Evolutionary conservation across 2,113 vertebrate genomes (phyloP), one percentile per base, ranked within the genome.

Genomic region (Peromyscus maniculatus): DNA sequence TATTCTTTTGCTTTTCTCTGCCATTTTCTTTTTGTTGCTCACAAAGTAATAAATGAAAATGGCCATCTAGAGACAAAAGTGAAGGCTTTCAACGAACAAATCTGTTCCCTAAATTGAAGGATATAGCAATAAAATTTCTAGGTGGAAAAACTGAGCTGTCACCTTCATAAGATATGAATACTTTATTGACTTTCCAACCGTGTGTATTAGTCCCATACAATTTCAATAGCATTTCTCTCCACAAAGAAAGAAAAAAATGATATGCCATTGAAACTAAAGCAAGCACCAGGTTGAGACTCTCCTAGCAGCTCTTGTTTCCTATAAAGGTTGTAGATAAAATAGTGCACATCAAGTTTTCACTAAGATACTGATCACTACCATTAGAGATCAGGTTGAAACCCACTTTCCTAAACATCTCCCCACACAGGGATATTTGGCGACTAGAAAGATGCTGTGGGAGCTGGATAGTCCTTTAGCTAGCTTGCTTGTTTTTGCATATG

Each of bases 21-120:
- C 21, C 22, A 71, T 77, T 93, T 95, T 77, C 52, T 94, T 94
- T 55, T 71, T 49, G 26, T 15, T 69, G 11, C 24, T 72, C 66
- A 96, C 66, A 87, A 22, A 97, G 43, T 88, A 92, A 88, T 92
- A 96, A 82, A 21, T 96, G 93, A 91, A 97, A 97, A 93, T 95
- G 78, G 31, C 46, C 52, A 78, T 62, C 52, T 91, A 89, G 95
- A 97, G 55, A 94, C 22, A 94, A 69, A 97, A 94, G 6, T 71
- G 57, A 97, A 96, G 2, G 16, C 43, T 96, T 83, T 95, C 72
- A 93, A 87, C 57, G 7, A 92, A 78, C 69, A 97, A 94, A 96
- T 55, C 13, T 66, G 31, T 96, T 93, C 1, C n/a, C 93, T 88
- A 90, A 87, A 91, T 94, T 94, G 55, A 94, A 91, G 39, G 17